Evolutionary conservation across 2,113 vertebrate species (phyloP), one percentile per base, ranked within the genome.

Genomic region (Spea bombifrons): DNA sequence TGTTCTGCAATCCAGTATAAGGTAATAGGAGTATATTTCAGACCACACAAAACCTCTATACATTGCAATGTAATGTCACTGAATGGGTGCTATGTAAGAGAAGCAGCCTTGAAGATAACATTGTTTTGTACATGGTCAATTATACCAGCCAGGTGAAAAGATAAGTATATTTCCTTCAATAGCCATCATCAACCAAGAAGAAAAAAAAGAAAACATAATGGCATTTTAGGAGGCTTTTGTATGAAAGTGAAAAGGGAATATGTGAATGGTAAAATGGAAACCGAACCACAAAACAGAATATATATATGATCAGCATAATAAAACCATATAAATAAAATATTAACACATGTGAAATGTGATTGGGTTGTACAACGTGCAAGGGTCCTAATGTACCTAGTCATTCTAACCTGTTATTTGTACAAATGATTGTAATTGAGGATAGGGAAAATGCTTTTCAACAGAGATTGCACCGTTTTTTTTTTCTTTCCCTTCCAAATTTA

Each of bases 401-500:
- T 44, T 75, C 49, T 67, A 67, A 75, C 74, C 63, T 67, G 64
- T 66, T 75, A 67, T 75, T 75, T 49, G 4, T 16, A 55, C 64
- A 53, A 46, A 75, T 67, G 67, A 67, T 75, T 46, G 52, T 30
- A 13, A 43, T 5, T 55, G 46, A 55, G 55, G 64, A 16, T 30
- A 30, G 7, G 45, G 30, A 66, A 66, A 7, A 17, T 59, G 55
- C 4, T 9, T 59, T 59, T 59, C 30, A 30, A 2, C 30, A 30
- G 30, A 30, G 30, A 30, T 30, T 30, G 30, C 30, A 30, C 30
- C 30, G 2, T 30, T 30, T 30, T 30, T n/a, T 30, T 30, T 30
- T 30, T 30, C 30, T 30, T 30, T 30, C 1, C 30, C 30, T 30
- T 30, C 30, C 30, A 30, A 30, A 30, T 30, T 30, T 30, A 30